phyloP scores from a whole-genome alignment of 2,888 invertebrate genomes.

The Ophion ellenae region DNA sequence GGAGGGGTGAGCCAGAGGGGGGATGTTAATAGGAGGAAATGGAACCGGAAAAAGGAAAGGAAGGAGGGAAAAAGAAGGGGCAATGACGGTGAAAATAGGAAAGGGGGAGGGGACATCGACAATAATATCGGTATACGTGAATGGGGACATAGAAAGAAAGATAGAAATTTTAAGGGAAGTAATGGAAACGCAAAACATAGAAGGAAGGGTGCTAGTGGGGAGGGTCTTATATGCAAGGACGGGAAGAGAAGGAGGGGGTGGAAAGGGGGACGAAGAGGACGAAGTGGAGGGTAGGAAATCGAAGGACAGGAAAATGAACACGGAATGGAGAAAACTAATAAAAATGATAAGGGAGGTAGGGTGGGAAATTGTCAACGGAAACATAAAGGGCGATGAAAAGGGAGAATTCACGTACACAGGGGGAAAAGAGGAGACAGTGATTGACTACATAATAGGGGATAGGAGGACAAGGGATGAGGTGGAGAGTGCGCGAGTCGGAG shows the following conservation, averaged over 20 bases:
- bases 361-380: conserved; percentile 38
- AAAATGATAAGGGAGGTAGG: conserved; percentile 48
- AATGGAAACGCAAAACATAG: conserved; percentile 30
- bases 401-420: conserved; percentile 26
- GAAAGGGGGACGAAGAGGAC: no score
- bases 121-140: conserved; percentile 5
- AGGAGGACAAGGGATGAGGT: conserved; percentile 9
- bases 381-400: conserved; percentile 11
- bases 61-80: conserved; percentile 1
- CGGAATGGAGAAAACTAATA: no score
- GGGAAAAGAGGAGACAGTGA: conserved; percentile 35
- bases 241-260: no score
- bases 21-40: conserved; percentile 54
- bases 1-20: conserved; percentile 61
- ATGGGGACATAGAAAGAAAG: conserved; percentile 1
- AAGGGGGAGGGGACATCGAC: conserved; percentile 39
- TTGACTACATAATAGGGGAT: conserved; percentile 54
- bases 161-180: conserved; percentile 37
- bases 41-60: not conserved
- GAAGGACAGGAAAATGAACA: no score
- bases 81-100: not conserved
- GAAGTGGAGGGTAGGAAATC: no score
- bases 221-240: not conserved
- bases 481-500: conserved; percentile 21
- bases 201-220: not conserved